Base-by-base conservation (phyloP, 1,140 invertebrate genomes). In the Oedothorax gibbosus region DNA sequence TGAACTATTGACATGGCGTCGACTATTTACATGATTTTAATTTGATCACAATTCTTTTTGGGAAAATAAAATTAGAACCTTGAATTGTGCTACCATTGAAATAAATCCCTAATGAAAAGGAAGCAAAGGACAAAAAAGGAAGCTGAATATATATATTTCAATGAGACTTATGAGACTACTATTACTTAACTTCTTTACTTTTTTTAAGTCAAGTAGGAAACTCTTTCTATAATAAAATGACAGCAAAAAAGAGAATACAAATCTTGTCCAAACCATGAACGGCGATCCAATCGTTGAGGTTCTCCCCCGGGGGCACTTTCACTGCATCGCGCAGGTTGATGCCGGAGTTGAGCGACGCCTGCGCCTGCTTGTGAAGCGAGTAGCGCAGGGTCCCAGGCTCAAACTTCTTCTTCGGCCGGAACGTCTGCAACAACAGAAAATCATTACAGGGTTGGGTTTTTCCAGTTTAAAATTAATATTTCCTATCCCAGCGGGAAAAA, bases 241-340 rank as follows among this genome's bases (percentile, higher is more conserved):
- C n/a, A n/a, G n/a, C n/a, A 60, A 60, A 14, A n/a, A 3, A 60
- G 2, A 60, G 3, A 60, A 60, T 60, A 60, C 35, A 60, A 60
- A 60, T 60, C 57, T 60, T 60, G n/a, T 11, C 5, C 35, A 1
- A 5, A 86, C 85, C 97, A 92, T 98, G 96, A 51, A 98, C 97
- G n/a, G 97, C 97, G 68, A 98, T 93, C 97, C 97, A 98, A 89
- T 98, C 97, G 90, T 97, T 96, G 9, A 96, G 89, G 90, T 96
- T 95, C 91, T 98, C 97, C 53, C 85, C 85, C 82, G 92, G 92
- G 51, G 97, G 97, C 78, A 98, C 90, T 89, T 94, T 94, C 0
- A 98, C 97, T 15, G 94, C 96, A 82, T 93, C 91, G 81, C 95
- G 92, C 71, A 98, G 91, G 92, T 98, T 98, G 78, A 98, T 95